Evolutionary conservation across 2,888 invertebrate species (phyloP).

Genomic region (Omphaloscelis lunosa): DNA sequence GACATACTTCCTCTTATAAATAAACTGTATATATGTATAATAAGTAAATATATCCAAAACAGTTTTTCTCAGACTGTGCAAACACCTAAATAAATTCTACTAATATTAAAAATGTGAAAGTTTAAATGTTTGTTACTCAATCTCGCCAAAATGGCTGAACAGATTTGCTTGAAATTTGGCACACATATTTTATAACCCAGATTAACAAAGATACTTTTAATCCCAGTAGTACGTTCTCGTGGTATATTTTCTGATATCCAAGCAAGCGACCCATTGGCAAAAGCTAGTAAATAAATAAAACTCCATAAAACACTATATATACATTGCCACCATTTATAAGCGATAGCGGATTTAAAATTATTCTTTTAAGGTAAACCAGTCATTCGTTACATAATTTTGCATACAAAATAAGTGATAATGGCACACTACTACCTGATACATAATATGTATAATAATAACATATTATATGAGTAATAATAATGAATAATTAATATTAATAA

Average conservation of each 20-base stretch:
- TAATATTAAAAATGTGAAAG: no score
- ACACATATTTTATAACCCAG: no score
- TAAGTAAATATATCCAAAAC: not conserved
- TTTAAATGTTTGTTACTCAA: no score
- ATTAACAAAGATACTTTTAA: no score
- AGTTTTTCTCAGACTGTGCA: not conserved
- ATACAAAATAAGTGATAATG: conserved; percentile 26
- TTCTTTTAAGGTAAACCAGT: conserved; percentile 11
- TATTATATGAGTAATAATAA: conserved; percentile 18
- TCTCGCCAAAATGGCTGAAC: no score
- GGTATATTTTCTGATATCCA: no score
- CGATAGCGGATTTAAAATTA: not conserved
- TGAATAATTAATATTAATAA: conserved; percentile 17
- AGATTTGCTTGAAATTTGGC: no score
- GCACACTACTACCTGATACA: conserved; percentile 5
- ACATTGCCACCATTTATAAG: not conserved
- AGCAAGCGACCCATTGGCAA: no score
- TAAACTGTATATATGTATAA: not conserved
- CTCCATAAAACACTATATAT: not conserved
- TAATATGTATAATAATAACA: conserved; percentile 14
- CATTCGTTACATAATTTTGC: not conserved
- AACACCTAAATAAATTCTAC: not conserved
- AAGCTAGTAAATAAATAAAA: not conserved
- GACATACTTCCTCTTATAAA: not conserved
- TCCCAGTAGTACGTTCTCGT: no score